Evolutionary conservation across 2,888 invertebrate genomes (phyloP), one percentile per base, ranked within the genome.

Genomic region (Diaperis boleti): DNA sequence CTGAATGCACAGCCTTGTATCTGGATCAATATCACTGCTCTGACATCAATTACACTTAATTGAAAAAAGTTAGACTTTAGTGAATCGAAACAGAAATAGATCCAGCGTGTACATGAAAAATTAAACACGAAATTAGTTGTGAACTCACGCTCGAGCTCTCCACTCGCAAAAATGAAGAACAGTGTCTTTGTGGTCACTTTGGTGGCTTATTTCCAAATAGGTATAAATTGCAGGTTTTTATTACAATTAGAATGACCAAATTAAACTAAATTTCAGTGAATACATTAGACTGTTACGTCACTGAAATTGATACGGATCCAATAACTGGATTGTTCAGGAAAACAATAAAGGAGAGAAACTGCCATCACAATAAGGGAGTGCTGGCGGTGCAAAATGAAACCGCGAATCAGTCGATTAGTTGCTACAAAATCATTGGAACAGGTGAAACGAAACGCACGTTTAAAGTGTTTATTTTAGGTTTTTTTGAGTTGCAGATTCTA

Each of bases 101-200:
- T 20, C n/a, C 6, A n/a, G 26, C 6, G n/a, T 26, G 26, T 26
- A 2, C 26, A 26, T 26, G 26, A 26, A 26, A 26, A 26, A 26
- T 26, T 26, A 3, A 26, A 26, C 26, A 26, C 13, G 26, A 33
- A 14, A 8, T 47, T 29, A 47, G 47, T 47, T 15, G 47, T 47
- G 31, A 15, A 26, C 15, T 31, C 14, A 29, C 47, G 8, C 7
- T 15, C 31, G 31, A 14, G 3, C 8, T 8, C 8, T 14, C 4
- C 5, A 11, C 11, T 20, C 44, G 26, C 44, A 14, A 22, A n/a
- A 47, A 47, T 47, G 47, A 3, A 22, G 31, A 47, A 8, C n/a
- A 6, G 14, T 15, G 10, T 47, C 10, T 14, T 47, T n/a, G n/a
- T 14, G 3, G 13, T 26, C 26, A 3, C 15, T 10, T 3, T 47